Conservation (phyloP, 1,140 invertebrate species). For the Philopotamus ludificatus region DNA sequence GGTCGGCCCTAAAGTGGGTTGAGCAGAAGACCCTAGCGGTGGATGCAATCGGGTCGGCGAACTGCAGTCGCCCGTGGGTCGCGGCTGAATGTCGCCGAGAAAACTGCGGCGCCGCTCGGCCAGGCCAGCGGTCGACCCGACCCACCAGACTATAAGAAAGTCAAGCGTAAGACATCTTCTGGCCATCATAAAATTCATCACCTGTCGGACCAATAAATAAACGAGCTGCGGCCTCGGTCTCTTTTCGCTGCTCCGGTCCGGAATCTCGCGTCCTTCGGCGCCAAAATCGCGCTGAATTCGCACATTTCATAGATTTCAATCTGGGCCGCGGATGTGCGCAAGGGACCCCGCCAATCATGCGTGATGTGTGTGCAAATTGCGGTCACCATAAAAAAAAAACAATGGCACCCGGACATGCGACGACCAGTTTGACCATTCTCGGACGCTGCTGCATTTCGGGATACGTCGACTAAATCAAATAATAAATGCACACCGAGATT, state of each 20-base stretch:
- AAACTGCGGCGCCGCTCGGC: slow-evolving; percentile 27
- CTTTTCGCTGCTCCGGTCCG: too few relatives aligned
- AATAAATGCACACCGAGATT: too few relatives aligned
- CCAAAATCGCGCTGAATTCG: too few relatives aligned
- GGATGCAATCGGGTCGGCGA: background rate
- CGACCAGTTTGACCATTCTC: too few relatives aligned
- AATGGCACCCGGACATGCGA: too few relatives aligned
- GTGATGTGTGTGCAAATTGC: too few relatives aligned
- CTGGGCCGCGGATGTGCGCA: too few relatives aligned
- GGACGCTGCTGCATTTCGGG: too few relatives aligned
- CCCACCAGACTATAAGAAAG: slow-evolving; percentile 28
- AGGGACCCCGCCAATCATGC: too few relatives aligned
- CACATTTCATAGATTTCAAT: too few relatives aligned
- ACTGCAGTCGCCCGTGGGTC: slow-evolving; percentile 12
- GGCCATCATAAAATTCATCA: background rate
- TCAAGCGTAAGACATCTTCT: background rate
- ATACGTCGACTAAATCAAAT: too few relatives aligned
- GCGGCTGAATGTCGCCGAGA: slow-evolving; percentile 37
- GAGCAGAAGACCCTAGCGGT: background rate
- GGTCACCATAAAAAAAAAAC: too few relatives aligned
- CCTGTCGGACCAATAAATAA: background rate
- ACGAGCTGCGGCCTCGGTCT: background rate
- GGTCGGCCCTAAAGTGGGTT: background rate
- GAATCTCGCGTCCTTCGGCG: background rate
- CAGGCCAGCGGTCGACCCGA: slow-evolving; percentile 2